phyloP scores from a whole-genome alignment of 2,888 invertebrate species.

The Macropis europaea region DNA sequence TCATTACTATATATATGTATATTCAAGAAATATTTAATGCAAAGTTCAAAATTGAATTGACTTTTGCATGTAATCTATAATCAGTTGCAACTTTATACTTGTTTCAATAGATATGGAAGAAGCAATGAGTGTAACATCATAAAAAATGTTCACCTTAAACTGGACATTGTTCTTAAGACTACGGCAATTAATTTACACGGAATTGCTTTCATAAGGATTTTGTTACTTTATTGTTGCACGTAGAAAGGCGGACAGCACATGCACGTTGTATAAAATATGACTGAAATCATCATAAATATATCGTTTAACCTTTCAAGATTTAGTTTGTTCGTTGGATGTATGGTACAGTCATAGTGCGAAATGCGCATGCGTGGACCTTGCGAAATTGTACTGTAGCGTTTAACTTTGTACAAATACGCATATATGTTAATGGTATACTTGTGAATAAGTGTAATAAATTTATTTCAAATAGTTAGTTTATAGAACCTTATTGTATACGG shows the following conservation, averaged over 20 bases:
- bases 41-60: not conserved
- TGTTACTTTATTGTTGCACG: conserved; percentile 15
- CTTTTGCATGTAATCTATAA: not conserved
- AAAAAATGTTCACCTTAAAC: conserved; percentile 2
- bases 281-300: conserved; percentile 34
- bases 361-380: conserved; percentile 29
- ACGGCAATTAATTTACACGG: not conserved
- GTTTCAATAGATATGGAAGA: not conserved
- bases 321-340: conserved; percentile 31
- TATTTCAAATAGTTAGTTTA: not conserved
- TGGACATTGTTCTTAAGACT: not conserved
- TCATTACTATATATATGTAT: not conserved
- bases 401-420: conserved; percentile 34
- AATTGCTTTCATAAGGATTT: conserved; percentile 8
- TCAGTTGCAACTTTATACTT: not conserved
- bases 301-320: conserved; percentile 45
- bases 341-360: not conserved
- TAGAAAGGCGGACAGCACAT: conserved; percentile 5
- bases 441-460: not conserved
- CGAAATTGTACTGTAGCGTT: conserved; percentile 37
- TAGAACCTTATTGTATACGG: not conserved
- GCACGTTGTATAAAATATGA: conserved; percentile 6
- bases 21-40: not conserved
- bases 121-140: not conserved
- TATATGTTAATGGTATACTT: conserved; percentile 16